phyloP scores from a whole-genome alignment of 1,140 invertebrate species.

The Papilio helenus region DNA sequence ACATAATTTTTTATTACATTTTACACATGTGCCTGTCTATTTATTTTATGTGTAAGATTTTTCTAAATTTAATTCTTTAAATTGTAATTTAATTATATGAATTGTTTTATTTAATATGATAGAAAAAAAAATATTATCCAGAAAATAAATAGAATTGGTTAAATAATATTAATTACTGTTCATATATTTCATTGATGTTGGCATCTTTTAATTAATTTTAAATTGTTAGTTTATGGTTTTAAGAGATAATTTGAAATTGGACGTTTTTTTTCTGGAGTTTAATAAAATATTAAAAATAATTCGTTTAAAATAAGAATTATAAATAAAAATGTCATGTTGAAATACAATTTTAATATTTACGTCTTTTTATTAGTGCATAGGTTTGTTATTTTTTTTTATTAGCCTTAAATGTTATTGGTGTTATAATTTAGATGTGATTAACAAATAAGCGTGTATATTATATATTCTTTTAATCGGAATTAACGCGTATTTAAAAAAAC shows the following conservation, averaged over 20 bases:
- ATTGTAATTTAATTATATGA: neutral
- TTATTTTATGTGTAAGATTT: neutral
- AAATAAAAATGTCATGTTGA: neutral
- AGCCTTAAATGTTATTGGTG: conserved; percentile 33
- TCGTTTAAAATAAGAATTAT: neutral
- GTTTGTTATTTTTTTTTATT: conserved; percentile 38
- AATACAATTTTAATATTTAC: neutral
- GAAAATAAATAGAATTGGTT: conserved; percentile 1
- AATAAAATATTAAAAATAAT: neutral
- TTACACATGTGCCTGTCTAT: neutral
- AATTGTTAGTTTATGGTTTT: neutral
- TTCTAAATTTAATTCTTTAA: neutral
- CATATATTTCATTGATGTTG: neutral
- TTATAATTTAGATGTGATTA: conserved; percentile 27
- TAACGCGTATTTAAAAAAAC: conserved; percentile 59
- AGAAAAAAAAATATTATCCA: neutral
- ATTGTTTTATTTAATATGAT: neutral
- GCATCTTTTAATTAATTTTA: neutral
- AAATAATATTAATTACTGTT: neutral
- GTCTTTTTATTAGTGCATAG: conserved; percentile 28
- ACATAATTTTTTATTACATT: neutral
- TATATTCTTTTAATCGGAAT: conserved; percentile 53
- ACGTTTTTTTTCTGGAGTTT: neutral
- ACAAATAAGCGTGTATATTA: conserved; percentile 45
- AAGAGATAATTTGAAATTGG: neutral